Evolutionary conservation across 2,888 invertebrate species (phyloP).

Genomic region (Omphaloscelis lunosa): DNA sequence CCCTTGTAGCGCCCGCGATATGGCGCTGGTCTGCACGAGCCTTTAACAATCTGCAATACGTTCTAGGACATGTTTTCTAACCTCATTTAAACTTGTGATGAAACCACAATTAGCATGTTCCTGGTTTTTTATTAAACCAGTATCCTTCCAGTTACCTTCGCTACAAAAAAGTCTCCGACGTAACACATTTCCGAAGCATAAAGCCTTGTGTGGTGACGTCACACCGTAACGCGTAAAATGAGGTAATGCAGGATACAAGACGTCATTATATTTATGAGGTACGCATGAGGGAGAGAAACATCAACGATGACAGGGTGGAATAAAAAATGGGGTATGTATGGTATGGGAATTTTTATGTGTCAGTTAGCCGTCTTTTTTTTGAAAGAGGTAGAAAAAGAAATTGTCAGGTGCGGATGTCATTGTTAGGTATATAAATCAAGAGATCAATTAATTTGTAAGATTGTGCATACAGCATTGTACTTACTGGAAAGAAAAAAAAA

Average conservation of each 20-base stretch:
- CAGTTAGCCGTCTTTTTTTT: not conserved
- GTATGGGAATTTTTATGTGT: constrained; percentile 19
- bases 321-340: constrained; percentile 48
- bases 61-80: not conserved
- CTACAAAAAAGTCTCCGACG: constrained; percentile 17
- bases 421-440: not conserved
- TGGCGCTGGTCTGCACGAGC: too few relatives aligned
- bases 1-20: too few relatives aligned
- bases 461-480: not conserved
- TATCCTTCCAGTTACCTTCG: not conserved
- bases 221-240: constrained; percentile 71
- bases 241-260: constrained; percentile 66
- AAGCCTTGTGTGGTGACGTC: constrained; percentile 65
- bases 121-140: not conserved
- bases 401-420: not conserved
- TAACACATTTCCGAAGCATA: constrained; percentile 59
- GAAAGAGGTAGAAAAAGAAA: not conserved
- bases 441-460: not conserved
- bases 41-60: not conserved
- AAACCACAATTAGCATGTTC: not conserved
- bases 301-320: constrained; percentile 66
- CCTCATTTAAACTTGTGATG: not conserved
- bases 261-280: constrained; percentile 76
- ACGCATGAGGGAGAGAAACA: constrained; percentile 63
- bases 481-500: too few relatives aligned